Conservation (phyloP, 2,888 invertebrate species). For the Schrankia costaestrigalis region DNA sequence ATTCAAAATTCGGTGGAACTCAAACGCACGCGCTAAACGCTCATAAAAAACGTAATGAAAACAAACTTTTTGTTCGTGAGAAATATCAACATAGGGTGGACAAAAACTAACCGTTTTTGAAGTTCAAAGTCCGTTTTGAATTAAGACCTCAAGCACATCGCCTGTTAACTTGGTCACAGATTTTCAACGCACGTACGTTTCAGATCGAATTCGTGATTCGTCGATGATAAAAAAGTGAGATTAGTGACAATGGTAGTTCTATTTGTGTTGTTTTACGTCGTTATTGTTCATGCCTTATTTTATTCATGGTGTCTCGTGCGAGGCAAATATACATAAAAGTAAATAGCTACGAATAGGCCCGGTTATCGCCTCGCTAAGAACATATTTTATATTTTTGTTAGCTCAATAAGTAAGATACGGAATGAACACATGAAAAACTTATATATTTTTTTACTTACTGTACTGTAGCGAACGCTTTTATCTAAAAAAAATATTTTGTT, state of each 20-base stretch:
- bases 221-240: slow-evolving; percentile 45
- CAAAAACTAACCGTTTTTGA: slow-evolving; percentile 41
- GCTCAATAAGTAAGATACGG: too few relatives aligned
- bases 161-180: slow-evolving; percentile 40
- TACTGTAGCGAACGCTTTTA: too few relatives aligned
- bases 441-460: too few relatives aligned
- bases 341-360: not conserved
- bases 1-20: slow-evolving; percentile 19
- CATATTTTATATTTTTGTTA: too few relatives aligned
- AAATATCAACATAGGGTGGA: slow-evolving; percentile 45
- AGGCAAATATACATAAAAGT: slow-evolving; percentile 2
- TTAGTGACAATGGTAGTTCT: slow-evolving; percentile 37
- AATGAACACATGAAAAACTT: too few relatives aligned
- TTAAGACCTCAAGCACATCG: slow-evolving; percentile 57
- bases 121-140: slow-evolving; percentile 41
- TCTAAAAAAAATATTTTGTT: too few relatives aligned
- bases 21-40: slow-evolving; percentile 40
- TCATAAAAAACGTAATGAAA: slow-evolving; percentile 32
- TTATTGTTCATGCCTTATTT: slow-evolving; percentile 23
- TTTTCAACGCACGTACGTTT: slow-evolving; percentile 61
- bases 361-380: too few relatives aligned
- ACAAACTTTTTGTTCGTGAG: slow-evolving; percentile 39
- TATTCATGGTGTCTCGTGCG: slow-evolving; percentile 11
- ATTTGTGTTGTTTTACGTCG: slow-evolving; percentile 35
- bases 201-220: slow-evolving; percentile 53